Conservation (phyloP, 2,888 invertebrate species). For the Erannis defoliaria region DNA sequence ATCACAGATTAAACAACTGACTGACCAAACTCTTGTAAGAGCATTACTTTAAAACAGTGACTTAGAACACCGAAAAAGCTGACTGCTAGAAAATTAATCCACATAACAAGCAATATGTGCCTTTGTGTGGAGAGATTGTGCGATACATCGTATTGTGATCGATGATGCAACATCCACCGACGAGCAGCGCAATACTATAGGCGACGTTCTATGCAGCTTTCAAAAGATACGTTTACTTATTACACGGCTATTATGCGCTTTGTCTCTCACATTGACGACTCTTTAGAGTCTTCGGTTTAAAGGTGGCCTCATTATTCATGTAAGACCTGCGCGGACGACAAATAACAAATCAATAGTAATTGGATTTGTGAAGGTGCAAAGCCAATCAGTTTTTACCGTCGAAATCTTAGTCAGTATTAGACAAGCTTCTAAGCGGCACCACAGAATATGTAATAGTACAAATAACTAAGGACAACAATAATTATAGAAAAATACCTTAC, state of each 20-base stretch:
- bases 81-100: conserved; percentile 5
- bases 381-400: conserved; percentile 11
- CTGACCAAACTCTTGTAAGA: no score
- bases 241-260: conserved; percentile 3
- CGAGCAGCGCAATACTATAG: conserved; percentile 3
- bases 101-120: background rate
- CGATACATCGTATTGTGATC: conserved; percentile 14
- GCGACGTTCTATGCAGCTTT: conserved; percentile 9
- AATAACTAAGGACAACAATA: no score
- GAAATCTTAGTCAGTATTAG: background rate
- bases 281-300: conserved; percentile 2
- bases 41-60: background rate
- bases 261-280: conserved; percentile 11
- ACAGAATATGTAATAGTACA: no score
- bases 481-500: no score
- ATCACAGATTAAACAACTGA: no score
- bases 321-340: conserved; percentile 1
- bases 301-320: conserved; percentile 8
- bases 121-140: conserved; percentile 11
- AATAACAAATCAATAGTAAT: conserved; percentile 9
- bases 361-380: conserved; percentile 9
- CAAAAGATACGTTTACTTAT: conserved; percentile 16
- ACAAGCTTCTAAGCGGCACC: no score
- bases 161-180: conserved; percentile 5
- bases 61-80: background rate